phyloP scores from a whole-genome alignment of 1,140 invertebrate species.

The Drosophila lowei region DNA sequence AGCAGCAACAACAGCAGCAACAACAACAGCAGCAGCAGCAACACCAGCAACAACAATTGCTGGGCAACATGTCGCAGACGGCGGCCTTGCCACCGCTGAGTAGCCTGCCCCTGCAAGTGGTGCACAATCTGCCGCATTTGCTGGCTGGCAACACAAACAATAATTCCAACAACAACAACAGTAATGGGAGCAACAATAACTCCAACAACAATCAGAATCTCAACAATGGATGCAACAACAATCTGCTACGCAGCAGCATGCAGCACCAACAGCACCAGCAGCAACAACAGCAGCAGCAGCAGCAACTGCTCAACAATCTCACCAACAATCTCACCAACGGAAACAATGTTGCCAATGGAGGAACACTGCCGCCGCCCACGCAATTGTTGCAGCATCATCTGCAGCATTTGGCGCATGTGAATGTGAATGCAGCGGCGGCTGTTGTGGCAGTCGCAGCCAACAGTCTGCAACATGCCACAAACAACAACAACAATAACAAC shows the following conservation, averaged over 20 bases:
- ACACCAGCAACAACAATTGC: constrained; percentile 69
- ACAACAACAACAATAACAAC: constrained; percentile 43
- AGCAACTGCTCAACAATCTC: constrained; percentile 51
- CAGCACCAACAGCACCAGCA: constrained; percentile 59
- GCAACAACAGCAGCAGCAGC: constrained; percentile 43
- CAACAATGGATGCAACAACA: constrained; percentile 61
- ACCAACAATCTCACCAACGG: constrained; percentile 52
- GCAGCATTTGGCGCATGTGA: constrained; percentile 81
- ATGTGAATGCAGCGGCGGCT: constrained; percentile 75
- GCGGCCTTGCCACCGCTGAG: constrained; percentile 73
- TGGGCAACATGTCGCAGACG: constrained; percentile 71
- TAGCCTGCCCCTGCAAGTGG: constrained; percentile 77
- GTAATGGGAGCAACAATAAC: constrained; percentile 21
- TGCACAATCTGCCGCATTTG: constrained; percentile 80
- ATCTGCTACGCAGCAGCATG: constrained; percentile 48
- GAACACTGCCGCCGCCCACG: constrained; percentile 67
- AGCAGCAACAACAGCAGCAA: constrained; percentile 55
- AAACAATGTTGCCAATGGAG: constrained; percentile 54
- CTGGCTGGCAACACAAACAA: constrained; percentile 46
- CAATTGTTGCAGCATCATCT: constrained; percentile 81
- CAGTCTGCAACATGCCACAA: constrained; percentile 58
- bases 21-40: constrained; percentile 69
- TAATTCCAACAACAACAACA: constrained; percentile 37
- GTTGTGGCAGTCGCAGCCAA: constrained; percentile 71
- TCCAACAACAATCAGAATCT: constrained; percentile 54